Evolutionary conservation across 2,888 invertebrate species (phyloP), one percentile per base, ranked within the genome.

Genomic region (Vandiemenella viatica): DNA sequence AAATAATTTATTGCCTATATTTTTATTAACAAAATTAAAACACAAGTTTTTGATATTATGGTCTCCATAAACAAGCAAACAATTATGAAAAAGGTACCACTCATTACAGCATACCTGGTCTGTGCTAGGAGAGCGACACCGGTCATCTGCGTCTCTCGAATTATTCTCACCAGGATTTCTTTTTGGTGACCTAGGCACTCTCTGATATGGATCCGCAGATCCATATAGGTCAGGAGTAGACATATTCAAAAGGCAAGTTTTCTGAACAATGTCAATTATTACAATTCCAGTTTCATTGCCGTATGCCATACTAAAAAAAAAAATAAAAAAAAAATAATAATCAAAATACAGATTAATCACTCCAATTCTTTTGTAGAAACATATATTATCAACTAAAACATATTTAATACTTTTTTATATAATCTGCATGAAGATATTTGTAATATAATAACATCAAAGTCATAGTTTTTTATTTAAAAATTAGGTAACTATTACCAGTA

Each of bases 271-370:
- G 75, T 97, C 97, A 64, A 93, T 80, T 69, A 97, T 83, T 66
- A 91, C 92, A 66, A 97, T 75, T 60, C 96, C 95, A 61, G 86
- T 83, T 71, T 96, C 95, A 67, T 91, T 95, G 62, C 96, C 96
- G 74, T 93, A 96, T 62, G 93, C 90, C 82, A 97, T 79, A 66
- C 96, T 96, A 70, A 41, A 32, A 32, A 3, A 32, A 32, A 13
- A 32, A 32, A 32, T 3, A 32, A 2, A 32, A 13, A 10, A 32
- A 13, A 32, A 10, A 3, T 3, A 13, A 4, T 13, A 32, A 32
- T 4, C 5, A 4, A 32, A 32, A n/a, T 13, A 3, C 4, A 26
- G n/a, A 32, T 32, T 32, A 32, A 32, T n/a, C 10, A 32, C n/a
- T n/a, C n/a, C n/a, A n/a, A n/a, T 32, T 32, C 32, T 13, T 32